phyloP scores from a whole-genome alignment of 2,888 invertebrate genomes.

The Scaptomyza caliginosa region DNA sequence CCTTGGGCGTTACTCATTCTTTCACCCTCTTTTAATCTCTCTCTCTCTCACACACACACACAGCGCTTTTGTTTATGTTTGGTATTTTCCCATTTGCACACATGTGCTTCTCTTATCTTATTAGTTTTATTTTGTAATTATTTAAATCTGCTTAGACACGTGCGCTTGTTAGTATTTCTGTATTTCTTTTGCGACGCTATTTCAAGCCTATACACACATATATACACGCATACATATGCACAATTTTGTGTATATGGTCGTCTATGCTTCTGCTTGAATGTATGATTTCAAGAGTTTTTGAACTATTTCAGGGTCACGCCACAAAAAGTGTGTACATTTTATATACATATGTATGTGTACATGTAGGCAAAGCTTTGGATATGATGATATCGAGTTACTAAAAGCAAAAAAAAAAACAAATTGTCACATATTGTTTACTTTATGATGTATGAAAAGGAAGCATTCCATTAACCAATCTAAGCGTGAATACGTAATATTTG shows the following conservation, averaged over 20 bases:
- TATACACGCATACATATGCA: background rate
- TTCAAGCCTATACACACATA: constrained; percentile 18
- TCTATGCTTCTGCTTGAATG: constrained; percentile 19
- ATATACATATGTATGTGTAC: constrained; percentile 10
- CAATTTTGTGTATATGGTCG: constrained; percentile 7
- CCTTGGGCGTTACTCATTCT: constrained; percentile 2
- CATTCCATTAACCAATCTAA: too few relatives aligned
- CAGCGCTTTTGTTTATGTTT: constrained; percentile 22
- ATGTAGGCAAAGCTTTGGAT: constrained; percentile 15
- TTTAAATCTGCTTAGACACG: constrained; percentile 35
- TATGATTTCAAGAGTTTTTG: constrained; percentile 53
- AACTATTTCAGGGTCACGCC: constrained; percentile 67
- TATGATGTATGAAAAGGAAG: too few relatives aligned
- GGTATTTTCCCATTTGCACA: background rate
- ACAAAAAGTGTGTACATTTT: constrained; percentile 18
- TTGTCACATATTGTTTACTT: constrained; percentile 4
- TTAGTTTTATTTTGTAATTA: constrained; percentile 17
- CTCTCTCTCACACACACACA: constrained; percentile 4
- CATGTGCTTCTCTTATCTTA: constrained; percentile 14
- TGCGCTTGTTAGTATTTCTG: constrained; percentile 28
- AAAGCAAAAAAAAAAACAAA: constrained; percentile 6
- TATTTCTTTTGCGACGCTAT: constrained; percentile 37
- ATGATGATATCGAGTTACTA: constrained; percentile 9
- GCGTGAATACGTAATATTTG: too few relatives aligned
- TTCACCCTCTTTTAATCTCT: constrained; percentile 3